These are phyloP conservation scores for Rostratula benghalensis DNA, from an alignment of 2,113 vertebrate species.

Conservation along the genomic window DNA sequence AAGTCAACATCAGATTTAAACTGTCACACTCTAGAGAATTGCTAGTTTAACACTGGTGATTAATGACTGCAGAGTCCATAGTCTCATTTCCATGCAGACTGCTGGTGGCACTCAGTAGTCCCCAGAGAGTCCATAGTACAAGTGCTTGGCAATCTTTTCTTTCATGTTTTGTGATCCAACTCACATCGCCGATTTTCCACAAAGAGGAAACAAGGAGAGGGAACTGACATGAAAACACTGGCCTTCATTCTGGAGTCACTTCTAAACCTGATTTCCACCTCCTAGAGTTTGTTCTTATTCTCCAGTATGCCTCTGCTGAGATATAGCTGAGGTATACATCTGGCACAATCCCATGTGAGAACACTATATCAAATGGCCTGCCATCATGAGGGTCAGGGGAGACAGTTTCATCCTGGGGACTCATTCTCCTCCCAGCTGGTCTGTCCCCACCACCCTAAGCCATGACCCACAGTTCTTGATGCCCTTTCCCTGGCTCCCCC, in stretches of 20 bases:
- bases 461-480: not conserved
- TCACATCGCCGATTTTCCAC: not conserved
- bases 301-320: not conserved
- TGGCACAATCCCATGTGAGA: fast-evolving
- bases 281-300: not conserved
- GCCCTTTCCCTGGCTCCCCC: not conserved
- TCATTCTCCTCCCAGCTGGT: not conserved
- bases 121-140: not conserved
- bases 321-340: not conserved
- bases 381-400: not conserved
- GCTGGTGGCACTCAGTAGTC: not conserved
- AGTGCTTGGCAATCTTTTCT: not conserved
- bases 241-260: not conserved
- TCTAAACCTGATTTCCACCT: not conserved
- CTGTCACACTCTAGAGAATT: not conserved
- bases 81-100: not conserved
- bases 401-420: not conserved
- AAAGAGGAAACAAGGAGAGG: not conserved
- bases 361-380: not conserved
- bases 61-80: not conserved
- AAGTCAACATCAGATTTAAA: constrained; percentile 12
- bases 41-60: not conserved
- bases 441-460: fast-evolving
- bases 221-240: not conserved
- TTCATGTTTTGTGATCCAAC: not conserved